A percentile compares a stretch with the other conserved stretches of the same genome.
These are phyloP conservation scores for Micrasema minimum DNA, from an alignment of 1,140 invertebrate genomes.

Conservation along the genomic window DNA sequence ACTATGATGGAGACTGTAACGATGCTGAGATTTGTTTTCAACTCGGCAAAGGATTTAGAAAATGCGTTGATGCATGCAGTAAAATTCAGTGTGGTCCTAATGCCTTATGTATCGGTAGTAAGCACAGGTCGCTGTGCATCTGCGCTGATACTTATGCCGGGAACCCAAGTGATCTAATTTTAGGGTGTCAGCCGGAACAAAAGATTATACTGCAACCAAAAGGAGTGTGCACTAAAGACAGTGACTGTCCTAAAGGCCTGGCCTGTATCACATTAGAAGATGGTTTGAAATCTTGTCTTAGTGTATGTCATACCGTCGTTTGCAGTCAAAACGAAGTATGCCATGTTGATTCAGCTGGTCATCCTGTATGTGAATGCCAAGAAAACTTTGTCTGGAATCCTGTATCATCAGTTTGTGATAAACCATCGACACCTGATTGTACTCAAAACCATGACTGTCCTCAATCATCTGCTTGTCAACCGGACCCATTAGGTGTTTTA, in stretches of 20 bases:
- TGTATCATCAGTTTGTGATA: constrained; percentile 80
- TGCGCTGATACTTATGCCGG: constrained; percentile 83
- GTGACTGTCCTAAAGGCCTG: constrained; percentile 76
- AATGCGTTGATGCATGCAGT: constrained; percentile 87
- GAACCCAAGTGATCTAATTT: constrained; percentile 79
- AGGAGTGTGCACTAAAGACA: constrained; percentile 74
- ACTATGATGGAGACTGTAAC: constrained; percentile 82
- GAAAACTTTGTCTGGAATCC: constrained; percentile 85
- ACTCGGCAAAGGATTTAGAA: constrained; percentile 77
- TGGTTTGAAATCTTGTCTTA: constrained; percentile 75
- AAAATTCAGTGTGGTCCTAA: constrained; percentile 91
- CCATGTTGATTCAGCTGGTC: constrained; percentile 71
- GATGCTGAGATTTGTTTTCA: constrained; percentile 88
- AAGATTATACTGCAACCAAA: constrained; percentile 62
- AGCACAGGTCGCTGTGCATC: constrained; percentile 85
- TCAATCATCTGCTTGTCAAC: constrained; percentile 74
- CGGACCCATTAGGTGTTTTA: constrained; percentile 85
- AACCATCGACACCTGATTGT: constrained; percentile 86
- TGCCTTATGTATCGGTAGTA: constrained; percentile 83
- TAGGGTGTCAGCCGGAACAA: constrained; percentile 79
- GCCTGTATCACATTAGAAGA: constrained; percentile 70
- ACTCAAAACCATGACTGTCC: constrained; percentile 77
- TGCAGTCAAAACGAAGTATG: constrained; percentile 87
- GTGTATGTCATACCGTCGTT: constrained; percentile 80
- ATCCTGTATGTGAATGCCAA: constrained; percentile 80